Conservation (phyloP, 2,888 invertebrate species). For the Ophion ventricosus region DNA sequence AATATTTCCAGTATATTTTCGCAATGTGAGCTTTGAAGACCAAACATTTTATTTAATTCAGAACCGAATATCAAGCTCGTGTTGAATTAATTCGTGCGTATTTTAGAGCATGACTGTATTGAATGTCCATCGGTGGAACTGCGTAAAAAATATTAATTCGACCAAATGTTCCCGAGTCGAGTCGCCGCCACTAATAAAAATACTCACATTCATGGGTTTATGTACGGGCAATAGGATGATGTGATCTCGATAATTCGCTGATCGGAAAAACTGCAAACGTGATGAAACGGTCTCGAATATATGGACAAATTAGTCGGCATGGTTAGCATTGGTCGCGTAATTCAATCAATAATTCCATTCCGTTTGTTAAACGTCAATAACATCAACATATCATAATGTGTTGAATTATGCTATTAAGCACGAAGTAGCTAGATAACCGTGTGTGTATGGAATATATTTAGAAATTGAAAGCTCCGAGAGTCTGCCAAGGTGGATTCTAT, state of each 20-base stretch:
- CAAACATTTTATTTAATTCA: not conserved
- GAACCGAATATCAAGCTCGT: not conserved
- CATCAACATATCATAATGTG: not conserved
- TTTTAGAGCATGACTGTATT: not conserved
- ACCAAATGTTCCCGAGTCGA: too few species aligned
- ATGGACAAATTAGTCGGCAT: not conserved
- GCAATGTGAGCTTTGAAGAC: not conserved
- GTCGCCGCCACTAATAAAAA: too few species aligned
- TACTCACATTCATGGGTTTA: too few species aligned
- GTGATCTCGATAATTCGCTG: not conserved
- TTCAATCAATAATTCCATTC: conserved; percentile 6
- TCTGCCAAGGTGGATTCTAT: not conserved
- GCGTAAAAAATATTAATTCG: too few species aligned
- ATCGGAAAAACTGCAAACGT: conserved; percentile 1
- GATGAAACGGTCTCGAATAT: not conserved
- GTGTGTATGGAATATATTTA: conserved; percentile 2
- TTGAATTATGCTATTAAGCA: conserved; percentile 3
- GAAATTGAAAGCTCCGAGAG: not conserved
- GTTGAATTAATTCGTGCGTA: not conserved
- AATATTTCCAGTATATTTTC: not conserved
- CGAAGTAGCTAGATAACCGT: not conserved
- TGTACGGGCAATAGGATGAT: too few species aligned
- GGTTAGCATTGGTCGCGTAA: not conserved
- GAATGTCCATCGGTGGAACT: too few species aligned
- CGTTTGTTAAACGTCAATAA: not conserved